Percentiles rank a stretch among this genome's conserved stretches.
Evolutionary conservation across 2,113 vertebrate species (phyloP).

Genomic region (Elaphurus davidianus): DNA sequence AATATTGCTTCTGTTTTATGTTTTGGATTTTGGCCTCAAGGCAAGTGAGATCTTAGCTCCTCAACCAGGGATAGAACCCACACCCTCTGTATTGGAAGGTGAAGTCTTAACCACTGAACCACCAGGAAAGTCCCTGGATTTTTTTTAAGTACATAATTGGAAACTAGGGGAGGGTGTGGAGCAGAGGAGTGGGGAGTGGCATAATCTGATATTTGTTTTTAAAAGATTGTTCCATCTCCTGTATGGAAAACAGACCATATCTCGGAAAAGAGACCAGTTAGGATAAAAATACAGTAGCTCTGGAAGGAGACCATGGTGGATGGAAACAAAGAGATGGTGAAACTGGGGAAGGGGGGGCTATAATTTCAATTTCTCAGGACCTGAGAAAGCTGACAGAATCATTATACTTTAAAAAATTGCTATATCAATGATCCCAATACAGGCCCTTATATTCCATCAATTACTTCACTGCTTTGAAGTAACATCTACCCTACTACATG

Average conservation of each 20-base stretch:
- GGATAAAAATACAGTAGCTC: background rate
- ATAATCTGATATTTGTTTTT: background rate
- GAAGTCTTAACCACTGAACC: background rate
- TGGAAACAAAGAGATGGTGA: background rate
- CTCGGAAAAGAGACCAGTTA: background rate
- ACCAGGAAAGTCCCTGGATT: background rate
- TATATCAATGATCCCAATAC: background rate
- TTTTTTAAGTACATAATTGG: background rate
- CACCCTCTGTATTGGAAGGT: background rate
- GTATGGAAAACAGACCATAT: background rate
- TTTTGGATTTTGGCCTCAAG: background rate
- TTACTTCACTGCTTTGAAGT: background rate
- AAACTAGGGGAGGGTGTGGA: background rate
- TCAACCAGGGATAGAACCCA: background rate
- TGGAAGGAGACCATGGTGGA: background rate
- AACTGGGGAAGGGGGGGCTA: background rate
- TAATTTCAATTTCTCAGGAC: background rate
- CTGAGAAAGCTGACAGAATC: background rate
- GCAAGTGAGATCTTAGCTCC: background rate
- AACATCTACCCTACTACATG: background rate
- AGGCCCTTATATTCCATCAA: background rate
- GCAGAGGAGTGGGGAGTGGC: fast-evolving
- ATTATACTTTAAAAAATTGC: background rate
- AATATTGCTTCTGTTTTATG: background rate
- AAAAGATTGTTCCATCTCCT: background rate